These are phyloP conservation scores for Aplysina aerophoba DNA, from an alignment of 37 sponge, comb jelly and placozoan species.

Conservation along the genomic window DNA sequence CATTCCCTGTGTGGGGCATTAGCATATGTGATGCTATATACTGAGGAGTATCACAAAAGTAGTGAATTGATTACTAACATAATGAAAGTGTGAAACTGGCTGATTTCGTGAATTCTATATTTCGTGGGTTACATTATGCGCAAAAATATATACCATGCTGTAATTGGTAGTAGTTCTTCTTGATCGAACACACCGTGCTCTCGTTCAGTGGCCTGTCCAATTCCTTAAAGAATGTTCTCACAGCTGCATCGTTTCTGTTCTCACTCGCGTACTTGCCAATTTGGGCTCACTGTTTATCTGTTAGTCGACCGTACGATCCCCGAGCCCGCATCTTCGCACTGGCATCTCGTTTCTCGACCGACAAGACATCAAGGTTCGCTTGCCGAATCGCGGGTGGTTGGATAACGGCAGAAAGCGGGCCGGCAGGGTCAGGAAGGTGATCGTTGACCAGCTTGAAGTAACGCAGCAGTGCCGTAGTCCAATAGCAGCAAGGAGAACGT, in stretches of 20 bases:
- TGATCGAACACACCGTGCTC: constrained; percentile 30
- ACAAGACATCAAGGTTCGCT: constrained; percentile 21
- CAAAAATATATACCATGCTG: no score
- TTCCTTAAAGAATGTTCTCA: constrained; percentile 17
- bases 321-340: constrained; percentile 10
- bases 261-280: constrained; percentile 30
- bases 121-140: no score
- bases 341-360: constrained; percentile 27
- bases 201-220: constrained; percentile 33
- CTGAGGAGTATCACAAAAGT: no score
- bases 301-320: constrained; percentile 37
- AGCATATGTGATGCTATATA: no score
- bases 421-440: constrained; percentile 22
- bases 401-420: constrained; percentile 25
- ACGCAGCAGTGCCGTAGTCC: constrained; percentile 30
- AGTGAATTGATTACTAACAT: no score
- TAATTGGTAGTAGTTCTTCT: constrained; percentile 33
- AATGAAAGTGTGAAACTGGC: no score
- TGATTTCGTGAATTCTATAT: no score
- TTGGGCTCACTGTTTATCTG: constrained; percentile 29
- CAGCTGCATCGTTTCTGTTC: constrained; percentile 28
- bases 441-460: constrained; percentile 23
- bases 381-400: constrained; percentile 27
- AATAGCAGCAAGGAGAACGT: constrained; percentile 4
- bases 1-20: no score